phyloP scores from a whole-genome alignment of 2,888 invertebrate species.

The Macaria liturata region DNA sequence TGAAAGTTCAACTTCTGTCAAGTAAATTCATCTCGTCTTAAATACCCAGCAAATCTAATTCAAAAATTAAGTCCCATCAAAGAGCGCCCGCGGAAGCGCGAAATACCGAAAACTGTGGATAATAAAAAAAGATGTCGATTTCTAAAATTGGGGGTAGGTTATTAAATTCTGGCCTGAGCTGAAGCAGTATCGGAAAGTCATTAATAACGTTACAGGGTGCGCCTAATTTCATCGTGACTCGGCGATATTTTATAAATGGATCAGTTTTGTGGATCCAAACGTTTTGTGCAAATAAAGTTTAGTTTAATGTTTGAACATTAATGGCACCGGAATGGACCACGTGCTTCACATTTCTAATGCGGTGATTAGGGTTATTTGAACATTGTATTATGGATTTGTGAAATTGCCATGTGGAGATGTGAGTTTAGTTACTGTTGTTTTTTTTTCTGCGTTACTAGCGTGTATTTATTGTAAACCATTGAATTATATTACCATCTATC shows the following conservation, averaged over 20 bases:
- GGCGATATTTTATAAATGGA: conserved; percentile 62
- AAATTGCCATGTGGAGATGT: not conserved
- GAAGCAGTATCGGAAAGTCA: conserved; percentile 76
- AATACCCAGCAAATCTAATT: conserved; percentile 23
- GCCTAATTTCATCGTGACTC: conserved; percentile 72
- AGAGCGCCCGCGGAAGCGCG: conserved; percentile 25
- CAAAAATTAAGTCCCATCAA: conserved; percentile 33
- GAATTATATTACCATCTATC: no score
- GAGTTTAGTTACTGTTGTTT: no score
- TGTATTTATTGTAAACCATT: no score
- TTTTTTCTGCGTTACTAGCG: no score
- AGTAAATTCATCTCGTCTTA: conserved; percentile 6
- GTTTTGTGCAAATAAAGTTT: conserved; percentile 41
- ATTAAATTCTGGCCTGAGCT: conserved; percentile 58
- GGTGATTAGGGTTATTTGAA: not conserved
- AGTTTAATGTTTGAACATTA: conserved; percentile 15
- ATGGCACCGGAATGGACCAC: conserved; percentile 20
- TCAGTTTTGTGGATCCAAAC: conserved; percentile 52
- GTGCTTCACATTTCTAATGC: conserved; percentile 20
- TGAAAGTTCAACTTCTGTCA: conserved; percentile 2
- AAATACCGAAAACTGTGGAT: conserved; percentile 35
- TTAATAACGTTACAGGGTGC: conserved; percentile 74
- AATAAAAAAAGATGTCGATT: conserved; percentile 53
- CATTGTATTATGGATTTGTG: not conserved
- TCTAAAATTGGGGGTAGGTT: conserved; percentile 56